phyloP scores from a whole-genome alignment of 2,113 vertebrate species.

The Rhinogobius similis region DNA sequence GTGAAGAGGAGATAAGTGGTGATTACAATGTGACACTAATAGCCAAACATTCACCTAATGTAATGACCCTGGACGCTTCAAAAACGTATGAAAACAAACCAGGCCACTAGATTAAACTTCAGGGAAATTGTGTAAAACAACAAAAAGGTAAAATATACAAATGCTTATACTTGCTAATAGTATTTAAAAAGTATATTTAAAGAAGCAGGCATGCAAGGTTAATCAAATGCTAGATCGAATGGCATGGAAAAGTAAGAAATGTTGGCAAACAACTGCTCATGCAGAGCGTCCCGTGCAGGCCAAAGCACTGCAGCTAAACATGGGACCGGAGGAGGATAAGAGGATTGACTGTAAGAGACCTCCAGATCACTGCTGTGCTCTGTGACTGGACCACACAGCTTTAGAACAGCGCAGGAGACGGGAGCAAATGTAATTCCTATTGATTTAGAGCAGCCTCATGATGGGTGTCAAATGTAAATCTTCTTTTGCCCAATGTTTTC shows the following conservation, averaged over 20 bases:
- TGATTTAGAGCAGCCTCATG: not conserved
- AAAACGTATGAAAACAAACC: not conserved
- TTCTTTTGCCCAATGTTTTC: not conserved
- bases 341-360: slow-evolving; percentile 63
- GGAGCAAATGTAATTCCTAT: not conserved
- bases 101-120: not conserved
- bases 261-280: slow-evolving; percentile 10
- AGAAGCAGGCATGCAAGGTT: too few relatives aligned
- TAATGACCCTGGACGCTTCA: not conserved
- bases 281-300: slow-evolving; percentile 20
- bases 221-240: too few relatives aligned
- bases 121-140: not conserved
- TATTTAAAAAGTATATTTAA: not conserved
- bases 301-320: slow-evolving; percentile 45
- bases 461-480: not conserved
- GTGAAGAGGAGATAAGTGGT: not conserved
- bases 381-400: slow-evolving; percentile 20
- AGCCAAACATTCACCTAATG: not conserved
- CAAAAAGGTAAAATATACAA: not conserved
- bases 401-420: slow-evolving; percentile 5
- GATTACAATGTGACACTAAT: slow-evolving; percentile 1
- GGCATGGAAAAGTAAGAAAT: not conserved
- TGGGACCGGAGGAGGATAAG: slow-evolving; percentile 44
- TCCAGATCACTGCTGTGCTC: slow-evolving; percentile 50
- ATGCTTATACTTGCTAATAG: not conserved